Evolutionary conservation across 2,888 invertebrate species (phyloP), one percentile per base, ranked within the genome.

Genomic region (Rugalucina vietnamica): DNA sequence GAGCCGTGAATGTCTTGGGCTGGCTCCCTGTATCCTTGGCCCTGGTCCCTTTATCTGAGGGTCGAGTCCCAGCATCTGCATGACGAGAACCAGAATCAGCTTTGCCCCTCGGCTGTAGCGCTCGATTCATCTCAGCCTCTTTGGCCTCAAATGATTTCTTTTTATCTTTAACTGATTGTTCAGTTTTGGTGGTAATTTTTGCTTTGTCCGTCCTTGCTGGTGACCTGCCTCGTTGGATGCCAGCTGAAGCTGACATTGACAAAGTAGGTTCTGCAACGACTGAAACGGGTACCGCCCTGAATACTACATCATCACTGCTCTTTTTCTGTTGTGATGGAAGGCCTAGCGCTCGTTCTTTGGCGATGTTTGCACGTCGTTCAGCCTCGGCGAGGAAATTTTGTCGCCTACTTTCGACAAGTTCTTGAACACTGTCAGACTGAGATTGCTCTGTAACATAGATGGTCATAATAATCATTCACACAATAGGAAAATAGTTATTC

Each of bases 241-340:
- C 71, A 10, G 76, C 79, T 37, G 86, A 88, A 54, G 89, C 84
- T 0, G 90, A 82, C 77, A 90, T 85, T 0, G 90, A 87, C n/a
- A 90, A 74, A 0, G 87, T 87, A 2, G 89, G 89, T 49, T 79
- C 82, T 14, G 84, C 80, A 34, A 87, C 89, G 57, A 89, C 85
- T 76, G 82, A 85, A 2, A 88, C 90, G 29, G 90, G 90, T 0
- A 90, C 88, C 12, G 90, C 90, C 39, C 89, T 69, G 82, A 90
- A 90, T n/a, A 84, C 79, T 1, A 65, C 18, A 34, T 65, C 60
- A 0, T 65, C 73, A 43, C 37, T 70, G 4, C 37, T 29, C 72
- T 57, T 71, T n/a, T 60, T 74, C 29, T 69, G 71, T 29, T 75
- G 72, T 10, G 81, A 73, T 24, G 39, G 24, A n/a, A n/a, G n/a